Evolutionary conservation across 2,797 vertebrate species (phyloP).

Genomic region (Acipenser transmontanus): DNA sequence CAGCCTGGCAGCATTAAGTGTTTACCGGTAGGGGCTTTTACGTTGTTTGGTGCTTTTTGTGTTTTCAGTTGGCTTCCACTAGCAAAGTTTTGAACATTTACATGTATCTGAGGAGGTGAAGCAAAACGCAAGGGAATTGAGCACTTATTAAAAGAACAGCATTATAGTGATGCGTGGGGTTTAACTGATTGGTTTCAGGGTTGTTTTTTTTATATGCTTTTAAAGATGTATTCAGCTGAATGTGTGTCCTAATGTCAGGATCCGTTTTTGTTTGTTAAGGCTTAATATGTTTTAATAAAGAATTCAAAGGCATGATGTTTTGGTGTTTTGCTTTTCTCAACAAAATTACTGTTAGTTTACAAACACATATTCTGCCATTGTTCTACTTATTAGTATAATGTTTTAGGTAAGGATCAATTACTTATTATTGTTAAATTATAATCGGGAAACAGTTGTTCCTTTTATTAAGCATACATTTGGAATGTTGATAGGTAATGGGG

Average conservation of each 20-base stretch:
- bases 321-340: background rate
- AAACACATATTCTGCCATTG: too few relatives aligned
- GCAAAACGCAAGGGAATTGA: background rate
- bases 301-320: constrained; percentile 6
- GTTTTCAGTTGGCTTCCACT: constrained; percentile 31
- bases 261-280: constrained; percentile 7
- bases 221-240: constrained; percentile 1
- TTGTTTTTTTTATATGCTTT: too few relatives aligned
- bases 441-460: too few relatives aligned
- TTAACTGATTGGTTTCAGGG: too few relatives aligned
- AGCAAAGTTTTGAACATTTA: constrained; percentile 27
- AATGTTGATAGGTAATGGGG: too few relatives aligned
- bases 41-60: constrained; percentile 46
- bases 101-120: constrained; percentile 41
- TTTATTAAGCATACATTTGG: too few relatives aligned
- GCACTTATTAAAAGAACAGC: too few relatives aligned
- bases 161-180: too few relatives aligned
- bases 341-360: too few relatives aligned
- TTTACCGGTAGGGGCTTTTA: constrained; percentile 42
- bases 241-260: constrained; percentile 10
- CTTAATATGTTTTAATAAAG: constrained; percentile 13
- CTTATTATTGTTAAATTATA: too few relatives aligned
- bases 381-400: too few relatives aligned
- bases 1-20: constrained; percentile 43
- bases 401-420: too few relatives aligned